Percentiles rank a stretch among this genome's conserved stretches.
Conservation (phyloP, 53 echinoderm and acorn worm species). For the Pentamera pediparva region DNA sequence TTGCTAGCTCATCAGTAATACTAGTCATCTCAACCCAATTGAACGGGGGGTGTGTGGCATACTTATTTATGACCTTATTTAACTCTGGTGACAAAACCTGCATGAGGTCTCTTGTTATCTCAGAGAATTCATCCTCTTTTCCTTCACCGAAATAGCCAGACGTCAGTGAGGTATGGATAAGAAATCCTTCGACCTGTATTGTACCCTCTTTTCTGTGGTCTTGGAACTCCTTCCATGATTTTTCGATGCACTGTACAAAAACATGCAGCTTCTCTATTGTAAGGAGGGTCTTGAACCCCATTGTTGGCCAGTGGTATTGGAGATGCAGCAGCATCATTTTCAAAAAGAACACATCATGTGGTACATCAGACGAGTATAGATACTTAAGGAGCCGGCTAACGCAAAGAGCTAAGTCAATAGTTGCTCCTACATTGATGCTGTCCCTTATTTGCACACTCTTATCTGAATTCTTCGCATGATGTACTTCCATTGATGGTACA, state of each 20-base stretch:
- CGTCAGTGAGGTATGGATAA: constrained; percentile 27
- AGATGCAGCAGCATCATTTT: constrained; percentile 23
- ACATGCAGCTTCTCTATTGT: constrained; percentile 27
- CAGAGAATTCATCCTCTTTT: constrained; percentile 35
- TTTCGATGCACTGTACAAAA: constrained; percentile 8
- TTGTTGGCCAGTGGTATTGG: constrained; percentile 23
- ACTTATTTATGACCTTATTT: constrained; percentile 31
- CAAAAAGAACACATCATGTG: constrained; percentile 28
- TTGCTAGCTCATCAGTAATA: constrained; percentile 9
- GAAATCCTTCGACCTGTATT: constrained; percentile 27
- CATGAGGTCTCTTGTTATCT: constrained; percentile 27
- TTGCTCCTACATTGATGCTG: neutral
- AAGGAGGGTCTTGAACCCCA: constrained; percentile 10
- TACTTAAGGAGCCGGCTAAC: constrained; percentile 16
- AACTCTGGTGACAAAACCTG: constrained; percentile 26
- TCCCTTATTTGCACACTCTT: neutral
- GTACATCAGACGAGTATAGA: constrained; percentile 2
- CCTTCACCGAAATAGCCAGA: neutral
- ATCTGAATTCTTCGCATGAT: neutral
- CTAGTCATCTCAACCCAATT: constrained; percentile 16
- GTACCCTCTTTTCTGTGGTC: neutral
- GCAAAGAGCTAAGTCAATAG: constrained; percentile 14
- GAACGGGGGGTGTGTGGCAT: constrained; percentile 11
- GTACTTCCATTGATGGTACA: neutral
- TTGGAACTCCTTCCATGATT: constrained; percentile 19